Evolutionary conservation across 2,113 vertebrate genomes (phyloP).

Genomic region (Panthera tigris): DNA sequence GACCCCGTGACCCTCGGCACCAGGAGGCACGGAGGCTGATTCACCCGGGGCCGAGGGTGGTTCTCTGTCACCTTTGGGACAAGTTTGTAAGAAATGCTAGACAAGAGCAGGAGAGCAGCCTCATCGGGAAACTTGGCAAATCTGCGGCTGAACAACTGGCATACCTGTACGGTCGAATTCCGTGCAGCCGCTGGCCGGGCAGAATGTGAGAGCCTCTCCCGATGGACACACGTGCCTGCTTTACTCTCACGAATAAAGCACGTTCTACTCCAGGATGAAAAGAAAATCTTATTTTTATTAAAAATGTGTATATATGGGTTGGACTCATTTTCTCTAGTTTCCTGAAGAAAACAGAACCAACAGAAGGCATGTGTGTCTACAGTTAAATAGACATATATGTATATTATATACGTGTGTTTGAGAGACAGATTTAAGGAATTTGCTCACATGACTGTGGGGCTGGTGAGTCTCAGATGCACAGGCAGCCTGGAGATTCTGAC

Average conservation of each 20-base stretch:
- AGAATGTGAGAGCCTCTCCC: no score
- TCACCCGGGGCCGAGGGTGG: neutral
- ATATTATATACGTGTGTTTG: fast-evolving
- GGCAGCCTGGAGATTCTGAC: no score
- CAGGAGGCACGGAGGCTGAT: neutral
- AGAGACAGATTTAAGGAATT: neutral
- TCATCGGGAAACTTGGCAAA: neutral
- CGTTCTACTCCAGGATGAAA: no score
- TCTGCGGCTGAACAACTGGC: no score
- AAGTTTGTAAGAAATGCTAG: neutral
- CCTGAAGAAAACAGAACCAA: neutral
- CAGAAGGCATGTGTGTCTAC: fast-evolving
- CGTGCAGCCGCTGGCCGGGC: neutral
- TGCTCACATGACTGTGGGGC: fast-evolving
- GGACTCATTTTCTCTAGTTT: neutral
- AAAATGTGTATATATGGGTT: neutral
- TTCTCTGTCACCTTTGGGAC: neutral
- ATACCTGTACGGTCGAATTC: fast-evolving
- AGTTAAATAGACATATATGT: neutral
- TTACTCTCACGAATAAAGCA: neutral
- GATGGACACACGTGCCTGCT: neutral
- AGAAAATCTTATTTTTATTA: neutral
- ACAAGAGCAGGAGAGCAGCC: neutral
- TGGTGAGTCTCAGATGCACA: neutral
- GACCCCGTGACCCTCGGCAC: no score